Base-by-base conservation (phyloP, 2,888 invertebrate species). In the Helobdella robusta region DNA sequence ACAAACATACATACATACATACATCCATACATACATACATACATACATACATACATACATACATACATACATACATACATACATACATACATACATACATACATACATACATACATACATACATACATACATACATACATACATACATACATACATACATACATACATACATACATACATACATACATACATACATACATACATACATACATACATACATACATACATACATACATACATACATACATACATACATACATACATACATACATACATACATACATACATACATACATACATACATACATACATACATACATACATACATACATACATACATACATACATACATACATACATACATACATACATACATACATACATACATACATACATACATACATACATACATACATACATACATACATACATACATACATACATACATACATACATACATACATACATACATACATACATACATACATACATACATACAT, bases 381-480 rank as follows among this genome's bases (percentile, higher is more conserved):
- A 11, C 23, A 11, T 23, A 8, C 61, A 54, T 8, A 8, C 18
- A 61, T 52, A 11, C 18, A 61, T 61, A 52, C 52, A 61, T 52
- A 52, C n/a, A 18, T 61, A 50, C 48, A 61, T n/a, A 54, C 23
- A 18, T 54, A 61, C 52, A 61, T 61, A 61, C 52, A 61, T 52
- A 61, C 8, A 52, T 25, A 61, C 52, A 61, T 61, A 61, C 52
- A 61, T 61, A 61, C 52, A 61, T 61, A 61, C 52, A 61, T 61
- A 61, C 52, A 61, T 61, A 61, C 52, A 61, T 61, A 61, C 52
- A 61, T 61, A 61, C 52, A 61, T 61, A 61, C 52, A 61, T 61
- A 61, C 52, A 61, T 61, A 61, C 52, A 61, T 61, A 61, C 52
- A 61, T 61, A 61, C 52, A 61, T 61, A 61, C 52, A 61, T 61